phyloP scores from a whole-genome alignment of 2,113 vertebrate genomes.

The Pimephales promelas region DNA sequence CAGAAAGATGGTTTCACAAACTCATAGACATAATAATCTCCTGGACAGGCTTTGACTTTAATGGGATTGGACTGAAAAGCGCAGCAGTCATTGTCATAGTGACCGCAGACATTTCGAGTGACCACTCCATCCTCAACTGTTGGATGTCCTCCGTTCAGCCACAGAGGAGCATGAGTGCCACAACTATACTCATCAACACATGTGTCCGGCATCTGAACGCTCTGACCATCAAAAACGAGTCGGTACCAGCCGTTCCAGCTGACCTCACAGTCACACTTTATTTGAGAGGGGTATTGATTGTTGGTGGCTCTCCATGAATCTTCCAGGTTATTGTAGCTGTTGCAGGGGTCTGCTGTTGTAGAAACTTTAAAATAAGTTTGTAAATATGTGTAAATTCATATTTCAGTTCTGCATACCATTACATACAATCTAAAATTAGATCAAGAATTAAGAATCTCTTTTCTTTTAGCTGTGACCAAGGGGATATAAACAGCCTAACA shows the following conservation, averaged over 20 bases:
- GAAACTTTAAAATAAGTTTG: neutral
- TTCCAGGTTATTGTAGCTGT: neutral
- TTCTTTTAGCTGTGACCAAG: neutral
- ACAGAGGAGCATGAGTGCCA: constrained; percentile 26
- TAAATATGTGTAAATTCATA: neutral
- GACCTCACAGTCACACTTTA: neutral
- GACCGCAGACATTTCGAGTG: constrained; percentile 18
- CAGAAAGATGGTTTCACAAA: constrained; percentile 1
- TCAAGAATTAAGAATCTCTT: neutral
- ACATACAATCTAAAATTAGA: neutral
- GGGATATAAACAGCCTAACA: neutral
- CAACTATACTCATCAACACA: neutral
- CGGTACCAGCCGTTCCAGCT: constrained; percentile 38
- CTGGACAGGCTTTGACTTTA: constrained; percentile 33
- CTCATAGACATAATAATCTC: constrained; percentile 37
- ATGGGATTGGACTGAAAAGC: constrained; percentile 18
- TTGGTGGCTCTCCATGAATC: neutral
- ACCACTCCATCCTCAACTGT: constrained; percentile 13
- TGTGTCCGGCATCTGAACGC: constrained; percentile 23
- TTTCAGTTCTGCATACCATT: neutral
- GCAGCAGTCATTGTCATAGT: neutral
- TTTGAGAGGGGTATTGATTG: neutral
- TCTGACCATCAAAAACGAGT: neutral
- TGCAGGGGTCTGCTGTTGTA: neutral
- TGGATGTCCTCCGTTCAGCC: constrained; percentile 23